These are phyloP conservation scores for Pygmarrhopalites habei DNA, from an alignment of 1,140 invertebrate species.

Conservation along the genomic window DNA sequence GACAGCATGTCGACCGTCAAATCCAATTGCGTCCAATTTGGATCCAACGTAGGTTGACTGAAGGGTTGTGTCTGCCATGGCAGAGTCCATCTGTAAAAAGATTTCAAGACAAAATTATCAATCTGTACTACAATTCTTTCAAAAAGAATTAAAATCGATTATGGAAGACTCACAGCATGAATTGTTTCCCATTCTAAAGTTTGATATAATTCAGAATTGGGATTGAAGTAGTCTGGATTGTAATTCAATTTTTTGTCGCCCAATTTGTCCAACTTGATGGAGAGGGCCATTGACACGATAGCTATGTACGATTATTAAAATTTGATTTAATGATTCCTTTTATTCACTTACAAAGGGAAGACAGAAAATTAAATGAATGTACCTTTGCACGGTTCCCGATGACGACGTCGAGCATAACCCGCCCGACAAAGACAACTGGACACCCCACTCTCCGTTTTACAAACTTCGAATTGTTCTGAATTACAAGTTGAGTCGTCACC, in stretches of 20 bases:
- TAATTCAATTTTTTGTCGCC: constrained; percentile 70
- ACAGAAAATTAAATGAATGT: constrained; percentile 2
- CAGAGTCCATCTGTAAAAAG: constrained; percentile 64
- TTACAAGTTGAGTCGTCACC: constrained; percentile 89
- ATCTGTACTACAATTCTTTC: too few relatives aligned
- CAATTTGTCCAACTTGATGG: constrained; percentile 70
- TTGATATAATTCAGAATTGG: constrained; percentile 69
- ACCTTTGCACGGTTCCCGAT: constrained; percentile 70
- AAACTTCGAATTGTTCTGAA: constrained; percentile 73
- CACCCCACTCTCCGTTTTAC: constrained; percentile 79
- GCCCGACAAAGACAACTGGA: constrained; percentile 83
- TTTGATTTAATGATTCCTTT: too few relatives aligned
- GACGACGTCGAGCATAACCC: constrained; percentile 69
- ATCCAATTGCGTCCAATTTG: constrained; percentile 59
- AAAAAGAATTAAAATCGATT: too few relatives aligned
- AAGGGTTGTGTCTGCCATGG: constrained; percentile 81
- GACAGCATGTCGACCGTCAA: constrained; percentile 59
- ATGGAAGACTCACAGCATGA: constrained; percentile 59
- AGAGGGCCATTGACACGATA: constrained; percentile 69
- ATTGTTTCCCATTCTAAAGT: constrained; percentile 74
- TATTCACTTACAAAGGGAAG: constrained; percentile 3
- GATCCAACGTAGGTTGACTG: constrained; percentile 75
- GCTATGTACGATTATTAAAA: constrained; percentile 44
- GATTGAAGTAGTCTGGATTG: constrained; percentile 63
- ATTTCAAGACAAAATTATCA: constrained; percentile 16